phyloP scores from a whole-genome alignment of 1,140 invertebrate genomes.

The Hylaeus anthracinus region DNA sequence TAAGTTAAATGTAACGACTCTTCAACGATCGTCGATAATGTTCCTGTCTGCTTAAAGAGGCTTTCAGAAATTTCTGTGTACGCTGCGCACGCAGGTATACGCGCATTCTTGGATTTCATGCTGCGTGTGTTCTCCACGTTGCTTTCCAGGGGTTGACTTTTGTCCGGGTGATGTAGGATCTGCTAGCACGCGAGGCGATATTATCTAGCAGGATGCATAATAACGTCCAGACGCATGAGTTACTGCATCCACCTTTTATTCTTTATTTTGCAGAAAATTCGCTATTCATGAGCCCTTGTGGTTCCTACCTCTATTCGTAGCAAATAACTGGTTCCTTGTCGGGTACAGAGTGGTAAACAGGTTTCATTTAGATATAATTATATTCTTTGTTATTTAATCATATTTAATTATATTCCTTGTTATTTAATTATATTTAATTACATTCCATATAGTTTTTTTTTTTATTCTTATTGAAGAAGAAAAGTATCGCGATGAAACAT shows the following conservation, averaged over 20 bases:
- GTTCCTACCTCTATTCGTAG: too few relatives aligned
- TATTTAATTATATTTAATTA: too few relatives aligned
- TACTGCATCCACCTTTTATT: constrained; percentile 13
- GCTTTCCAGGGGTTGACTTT: constrained; percentile 37
- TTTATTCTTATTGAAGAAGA: background rate
- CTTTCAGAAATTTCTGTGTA: background rate
- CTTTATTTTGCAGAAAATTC: too few relatives aligned
- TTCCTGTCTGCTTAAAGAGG: background rate
- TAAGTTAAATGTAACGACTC: background rate
- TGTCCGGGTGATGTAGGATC: constrained; percentile 31
- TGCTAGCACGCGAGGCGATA: constrained; percentile 45
- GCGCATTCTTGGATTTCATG: constrained; percentile 35
- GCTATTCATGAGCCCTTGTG: too few relatives aligned
- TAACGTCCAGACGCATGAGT: constrained; percentile 13
- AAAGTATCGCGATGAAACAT: background rate
- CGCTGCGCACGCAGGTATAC: background rate
- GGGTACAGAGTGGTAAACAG: too few relatives aligned
- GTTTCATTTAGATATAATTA: too few relatives aligned
- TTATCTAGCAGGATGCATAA: constrained; percentile 48
- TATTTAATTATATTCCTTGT: too few relatives aligned
- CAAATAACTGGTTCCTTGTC: too few relatives aligned
- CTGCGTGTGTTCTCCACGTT: constrained; percentile 18
- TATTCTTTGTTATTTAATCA: too few relatives aligned
- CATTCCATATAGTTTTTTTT: too few relatives aligned
- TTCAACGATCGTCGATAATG: background rate